These are phyloP conservation scores for Melipona bicolor DNA, from an alignment of 2,888 invertebrate species.

Conservation along the genomic window DNA sequence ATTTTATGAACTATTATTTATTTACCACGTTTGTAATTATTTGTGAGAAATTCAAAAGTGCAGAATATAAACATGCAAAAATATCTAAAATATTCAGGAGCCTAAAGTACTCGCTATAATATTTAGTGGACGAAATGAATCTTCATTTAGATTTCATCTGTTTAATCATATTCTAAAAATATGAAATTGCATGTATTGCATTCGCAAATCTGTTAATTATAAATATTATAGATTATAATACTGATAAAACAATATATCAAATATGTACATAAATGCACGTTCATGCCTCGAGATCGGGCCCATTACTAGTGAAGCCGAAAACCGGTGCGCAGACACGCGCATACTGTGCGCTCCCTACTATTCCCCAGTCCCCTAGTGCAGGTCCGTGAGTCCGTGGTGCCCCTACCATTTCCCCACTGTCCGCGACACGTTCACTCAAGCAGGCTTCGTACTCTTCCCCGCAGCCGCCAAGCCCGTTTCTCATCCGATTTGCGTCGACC, in stretches of 20 bases:
- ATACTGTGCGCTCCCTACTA: slow-evolving; percentile 33
- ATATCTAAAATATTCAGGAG: neutral
- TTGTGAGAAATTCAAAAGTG: no score
- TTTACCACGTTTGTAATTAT: no score
- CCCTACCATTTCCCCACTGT: slow-evolving; percentile 37
- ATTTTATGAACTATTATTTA: no score
- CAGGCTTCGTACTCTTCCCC: slow-evolving; percentile 36
- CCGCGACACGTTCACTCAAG: slow-evolving; percentile 53
- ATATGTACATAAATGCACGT: no score
- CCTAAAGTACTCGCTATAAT: neutral
- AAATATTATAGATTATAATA: neutral
- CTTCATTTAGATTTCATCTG: neutral
- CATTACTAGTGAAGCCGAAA: slow-evolving; percentile 51
- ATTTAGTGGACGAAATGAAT: neutral
- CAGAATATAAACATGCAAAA: neutral
- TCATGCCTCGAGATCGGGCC: slow-evolving; percentile 44
- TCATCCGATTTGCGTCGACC: slow-evolving; percentile 69
- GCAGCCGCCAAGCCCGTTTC: slow-evolving; percentile 62
- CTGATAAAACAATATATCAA: neutral
- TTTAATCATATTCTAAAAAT: neutral
- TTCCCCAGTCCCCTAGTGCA: slow-evolving; percentile 44
- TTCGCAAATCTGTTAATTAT: neutral
- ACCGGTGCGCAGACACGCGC: slow-evolving; percentile 56
- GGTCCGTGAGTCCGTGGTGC: slow-evolving; percentile 20
- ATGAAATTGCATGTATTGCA: neutral